These are phyloP conservation scores for Epinephelus cyanopodus DNA, from an alignment of 2,113 vertebrate genomes.

Conservation along the genomic window DNA sequence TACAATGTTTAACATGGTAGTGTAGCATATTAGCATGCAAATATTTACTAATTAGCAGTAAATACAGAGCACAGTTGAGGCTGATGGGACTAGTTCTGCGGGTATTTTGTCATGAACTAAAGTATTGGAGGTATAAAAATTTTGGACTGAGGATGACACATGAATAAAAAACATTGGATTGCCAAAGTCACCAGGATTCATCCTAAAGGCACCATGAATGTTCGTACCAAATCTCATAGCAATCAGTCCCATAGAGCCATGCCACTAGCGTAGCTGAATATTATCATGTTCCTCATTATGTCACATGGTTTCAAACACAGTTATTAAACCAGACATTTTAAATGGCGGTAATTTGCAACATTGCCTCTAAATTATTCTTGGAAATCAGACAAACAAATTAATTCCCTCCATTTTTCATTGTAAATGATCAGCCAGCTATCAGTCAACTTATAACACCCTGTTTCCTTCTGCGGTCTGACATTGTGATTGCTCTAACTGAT, in stretches of 20 bases:
- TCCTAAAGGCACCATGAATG: neutral
- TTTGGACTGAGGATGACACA: no score
- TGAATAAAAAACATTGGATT: neutral
- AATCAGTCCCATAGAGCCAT: neutral
- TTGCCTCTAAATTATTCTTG: neutral
- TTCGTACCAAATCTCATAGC: neutral
- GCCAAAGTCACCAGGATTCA: neutral
- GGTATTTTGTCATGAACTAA: no score
- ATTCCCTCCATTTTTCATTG: neutral
- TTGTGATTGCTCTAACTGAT: no score
- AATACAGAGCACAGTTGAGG: no score
- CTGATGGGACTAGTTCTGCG: no score
- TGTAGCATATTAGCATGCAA: no score
- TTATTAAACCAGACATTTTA: neutral
- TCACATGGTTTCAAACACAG: neutral
- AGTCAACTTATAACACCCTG: no score
- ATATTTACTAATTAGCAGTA: no score
- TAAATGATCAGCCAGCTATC: neutral
- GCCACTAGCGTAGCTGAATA: no score
- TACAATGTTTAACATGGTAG: no score
- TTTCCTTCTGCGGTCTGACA: no score
- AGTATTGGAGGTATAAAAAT: no score
- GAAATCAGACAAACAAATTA: neutral
- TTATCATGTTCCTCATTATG: neutral
- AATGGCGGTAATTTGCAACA: neutral